phyloP scores from a whole-genome alignment of 2,888 invertebrate genomes.

The Athrips mouffetella region DNA sequence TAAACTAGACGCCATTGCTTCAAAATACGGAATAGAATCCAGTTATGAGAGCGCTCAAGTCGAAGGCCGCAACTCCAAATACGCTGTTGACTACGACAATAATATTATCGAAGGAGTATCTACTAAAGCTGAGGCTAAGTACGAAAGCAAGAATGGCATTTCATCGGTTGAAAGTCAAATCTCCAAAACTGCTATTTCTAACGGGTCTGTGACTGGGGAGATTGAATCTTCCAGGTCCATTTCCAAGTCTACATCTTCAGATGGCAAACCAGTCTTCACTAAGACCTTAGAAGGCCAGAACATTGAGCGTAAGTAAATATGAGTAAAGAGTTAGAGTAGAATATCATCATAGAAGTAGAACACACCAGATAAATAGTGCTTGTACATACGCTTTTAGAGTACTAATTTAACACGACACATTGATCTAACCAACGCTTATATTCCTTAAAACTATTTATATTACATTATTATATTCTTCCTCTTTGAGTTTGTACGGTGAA shows the following conservation, averaged over 20 bases:
- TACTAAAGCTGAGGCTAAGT: constrained; percentile 48
- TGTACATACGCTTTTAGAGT: constrained; percentile 74
- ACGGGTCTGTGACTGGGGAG: constrained; percentile 53
- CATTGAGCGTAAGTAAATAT: constrained; percentile 85
- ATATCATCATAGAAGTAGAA: constrained; percentile 41
- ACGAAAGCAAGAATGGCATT: constrained; percentile 49
- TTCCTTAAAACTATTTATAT: constrained; percentile 20
- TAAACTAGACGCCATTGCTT: constrained; percentile 48
- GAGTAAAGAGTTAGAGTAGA: constrained; percentile 27
- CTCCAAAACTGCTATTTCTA: constrained; percentile 53
- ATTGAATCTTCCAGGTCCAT: constrained; percentile 41
- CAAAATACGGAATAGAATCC: constrained; percentile 53
- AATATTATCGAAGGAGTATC: constrained; percentile 46
- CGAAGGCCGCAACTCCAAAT: constrained; percentile 40
- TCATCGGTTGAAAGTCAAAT: constrained; percentile 51
- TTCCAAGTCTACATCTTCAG: constrained; percentile 53
- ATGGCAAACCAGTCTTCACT: constrained; percentile 83
- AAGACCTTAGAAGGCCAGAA: constrained; percentile 87
- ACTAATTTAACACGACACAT: constrained; percentile 69
- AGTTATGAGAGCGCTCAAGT: constrained; percentile 32
- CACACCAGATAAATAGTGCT: constrained; percentile 45
- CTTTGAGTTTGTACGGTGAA: constrained; percentile 51
- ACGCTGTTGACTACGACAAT: constrained; percentile 42
- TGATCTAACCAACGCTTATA: constrained; percentile 57
- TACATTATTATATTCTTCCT: constrained; percentile 29